Evolutionary conservation across 2,797 vertebrate genomes (phyloP).

Genomic region (Rhadinocentrus ornatus): DNA sequence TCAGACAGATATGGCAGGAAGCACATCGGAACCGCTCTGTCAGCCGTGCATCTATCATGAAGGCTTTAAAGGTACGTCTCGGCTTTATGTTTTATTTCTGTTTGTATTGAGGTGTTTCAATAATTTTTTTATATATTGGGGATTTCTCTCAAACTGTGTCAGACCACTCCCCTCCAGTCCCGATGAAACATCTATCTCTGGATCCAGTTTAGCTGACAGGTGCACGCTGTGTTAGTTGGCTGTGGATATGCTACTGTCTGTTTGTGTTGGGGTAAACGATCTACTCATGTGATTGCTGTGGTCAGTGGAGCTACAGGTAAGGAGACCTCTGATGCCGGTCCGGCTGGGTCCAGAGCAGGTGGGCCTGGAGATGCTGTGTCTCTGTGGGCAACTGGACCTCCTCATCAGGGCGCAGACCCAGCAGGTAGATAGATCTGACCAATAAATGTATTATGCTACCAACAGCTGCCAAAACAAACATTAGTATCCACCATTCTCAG

Average conservation of each 20-base stretch:
- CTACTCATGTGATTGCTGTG: conserved; percentile 33
- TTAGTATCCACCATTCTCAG: not conserved
- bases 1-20: conserved; percentile 77
- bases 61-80: conserved; percentile 81
- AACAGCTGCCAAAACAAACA: not conserved
- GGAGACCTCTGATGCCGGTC: conserved; percentile 83
- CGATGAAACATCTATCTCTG: conserved; percentile 1
- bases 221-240: not conserved
- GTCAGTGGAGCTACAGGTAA: conserved; percentile 85
- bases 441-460: not conserved
- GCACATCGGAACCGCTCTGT: conserved; percentile 80
- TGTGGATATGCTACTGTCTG: not conserved
- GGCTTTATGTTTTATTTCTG: not conserved
- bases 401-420: conserved; percentile 86
- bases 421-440: conserved; percentile 77
- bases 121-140: not conserved
- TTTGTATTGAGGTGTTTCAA: not conserved
- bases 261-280: not conserved
- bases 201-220: conserved; percentile 12
- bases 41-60: conserved; percentile 80
- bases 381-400: conserved; percentile 86
- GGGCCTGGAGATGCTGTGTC: conserved; percentile 86
- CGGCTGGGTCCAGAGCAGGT: conserved; percentile 85
- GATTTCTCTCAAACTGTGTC: conserved; percentile 8
- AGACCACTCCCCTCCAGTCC: conserved; percentile 49